Evolutionary conservation across 1,140 invertebrate genomes (phyloP), one percentile per base, ranked within the genome.

Genomic region (Atta colombica): DNA sequence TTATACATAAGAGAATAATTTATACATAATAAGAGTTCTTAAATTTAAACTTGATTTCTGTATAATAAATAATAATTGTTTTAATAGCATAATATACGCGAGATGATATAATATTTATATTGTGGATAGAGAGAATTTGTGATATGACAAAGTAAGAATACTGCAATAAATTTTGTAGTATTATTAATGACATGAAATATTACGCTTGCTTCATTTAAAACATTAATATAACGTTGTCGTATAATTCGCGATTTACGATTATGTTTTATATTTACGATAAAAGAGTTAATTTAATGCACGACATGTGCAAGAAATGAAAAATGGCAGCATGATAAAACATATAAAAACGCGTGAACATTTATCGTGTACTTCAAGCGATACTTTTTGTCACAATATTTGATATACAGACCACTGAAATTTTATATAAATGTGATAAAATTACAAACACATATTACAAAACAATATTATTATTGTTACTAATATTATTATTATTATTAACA

Each of bases 211-310:
- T 60, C 28, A 74, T 60, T 82, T 74, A 4, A 61, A 61, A 61
- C 69, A 75, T 84, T 74, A 75, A 84, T 75, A 75, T 31, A 58
- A 81, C 5, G 51, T 18, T 84, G 25, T 58, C 18, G 21, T 35
- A 61, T 75, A 35, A 84, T 35, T 16, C 35, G 49, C 49, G 55
- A 51, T 82, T 60, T 84, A 84, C 55, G 18, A 84, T 75, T 75
- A 45, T 45, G 14, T 84, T 75, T 84, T 49, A 51, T 75, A 84
- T 84, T 84, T 84, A 84, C 55, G 14, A 82, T 84, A 75, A 63
- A 74, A 14, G 14, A 53, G n/a, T 25, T 63, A 72, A 74, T 74
- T 74, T 60, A 82, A 75, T n/a, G 55, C 39, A 16, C n/a, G 55
- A 75, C 25, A 75, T 49, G 5, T 28, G 25, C 45, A 28, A 58